phyloP scores from a whole-genome alignment of 2,888 invertebrate genomes.

The Diogma glabrata region DNA sequence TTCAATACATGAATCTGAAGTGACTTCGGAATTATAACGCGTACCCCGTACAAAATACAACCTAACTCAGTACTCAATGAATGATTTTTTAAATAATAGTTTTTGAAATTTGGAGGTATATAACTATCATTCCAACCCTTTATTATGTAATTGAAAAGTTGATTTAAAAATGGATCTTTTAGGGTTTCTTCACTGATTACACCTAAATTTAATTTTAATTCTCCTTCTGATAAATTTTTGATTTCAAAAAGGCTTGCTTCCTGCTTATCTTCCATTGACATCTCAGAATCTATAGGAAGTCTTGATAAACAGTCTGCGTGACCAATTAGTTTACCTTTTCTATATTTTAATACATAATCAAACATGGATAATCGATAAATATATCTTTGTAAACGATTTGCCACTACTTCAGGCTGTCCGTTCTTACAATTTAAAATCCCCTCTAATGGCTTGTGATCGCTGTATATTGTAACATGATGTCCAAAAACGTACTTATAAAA shows the following conservation, averaged over 20 bases:
- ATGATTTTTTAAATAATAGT: background rate
- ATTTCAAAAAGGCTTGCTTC: background rate
- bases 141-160: background rate
- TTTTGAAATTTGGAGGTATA: background rate
- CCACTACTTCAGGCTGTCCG: background rate
- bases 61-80: background rate
- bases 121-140: background rate
- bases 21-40: background rate
- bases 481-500: background rate
- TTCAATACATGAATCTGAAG: background rate
- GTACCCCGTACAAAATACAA: background rate
- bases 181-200: no score
- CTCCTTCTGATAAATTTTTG: no score
- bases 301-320: slow-evolving; percentile 19
- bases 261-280: background rate
- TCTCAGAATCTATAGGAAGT: slow-evolving; percentile 12
- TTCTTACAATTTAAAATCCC: background rate
- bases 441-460: background rate
- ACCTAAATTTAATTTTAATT: no score
- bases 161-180: no score
- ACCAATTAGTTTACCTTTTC: slow-evolving; percentile 24
- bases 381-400: background rate
- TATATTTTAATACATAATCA: slow-evolving; percentile 17
- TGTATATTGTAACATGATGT: background rate
- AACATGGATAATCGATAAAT: background rate